Base-by-base conservation (phyloP, 2,113 vertebrate genomes). In the Cervus canadensis region DNA sequence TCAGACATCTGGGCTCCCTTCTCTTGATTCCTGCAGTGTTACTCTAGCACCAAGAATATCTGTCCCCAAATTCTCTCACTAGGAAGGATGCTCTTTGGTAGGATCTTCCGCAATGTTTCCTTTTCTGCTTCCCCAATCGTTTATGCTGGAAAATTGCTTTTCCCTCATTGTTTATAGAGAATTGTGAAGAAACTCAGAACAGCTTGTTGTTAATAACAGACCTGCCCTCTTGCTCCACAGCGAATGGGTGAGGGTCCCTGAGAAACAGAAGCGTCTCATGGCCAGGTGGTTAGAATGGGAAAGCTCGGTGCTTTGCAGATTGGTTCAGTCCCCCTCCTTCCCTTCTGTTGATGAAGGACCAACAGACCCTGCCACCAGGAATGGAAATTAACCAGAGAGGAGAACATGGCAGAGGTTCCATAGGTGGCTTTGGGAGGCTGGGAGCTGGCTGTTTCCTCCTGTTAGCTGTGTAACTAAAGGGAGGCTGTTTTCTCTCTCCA, bases 321-420 rank as follows among this genome's bases (percentile, higher is more conserved):
- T 17, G 19, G 6, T 50, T 81, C n/a, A 25, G 17, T 28, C 28
- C 8, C 13, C 11, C 50, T 26, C 50, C 26, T 28, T 89, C 33
- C 25, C 57, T 87, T 87, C 45, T 54, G 5, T 0, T 14, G n/a
- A 16, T n/a, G 45, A 82, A 82, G 33, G 13, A 36, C 45, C 43
- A 62, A 8, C 71, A 7, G 33, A 33, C 43, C 71, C 13, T 21
- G 45, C 60, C 25, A 48, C 23, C 7, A 11, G 45, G 45, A 56
- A 36, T 15, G 1, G 48, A 85, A 71, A 81, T 25, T n/a, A 33
- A 64, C 7, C 82, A 26, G 43, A 88, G 30, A 52, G 7, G 60
- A 14, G 15, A 5, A 17, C 1, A 2, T 2, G 0, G 74, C 19
- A 15, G 25, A 1, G 33, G 21, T 7, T 67, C 26, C 25, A 11